Evolutionary conservation across 2,113 vertebrate genomes (phyloP), one percentile per base, ranked within the genome.

Genomic region (Chloropsis hardwickii): DNA sequence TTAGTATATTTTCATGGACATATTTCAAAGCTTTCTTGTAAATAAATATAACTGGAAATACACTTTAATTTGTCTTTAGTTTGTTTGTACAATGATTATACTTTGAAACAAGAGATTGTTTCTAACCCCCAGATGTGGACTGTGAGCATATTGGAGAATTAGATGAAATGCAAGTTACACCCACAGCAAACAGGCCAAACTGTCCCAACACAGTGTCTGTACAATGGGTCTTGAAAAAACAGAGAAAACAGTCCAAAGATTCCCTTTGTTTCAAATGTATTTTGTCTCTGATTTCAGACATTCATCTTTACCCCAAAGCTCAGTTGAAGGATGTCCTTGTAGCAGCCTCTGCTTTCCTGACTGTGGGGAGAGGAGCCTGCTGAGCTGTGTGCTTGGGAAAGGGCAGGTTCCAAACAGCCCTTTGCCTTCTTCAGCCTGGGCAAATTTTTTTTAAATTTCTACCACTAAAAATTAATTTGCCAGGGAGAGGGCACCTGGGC

Each of bases 61-160:
- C 47, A 35, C 25, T 92, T 92, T 33, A 40, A 58, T 79, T 85
- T 77, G 12, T n/a, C 76, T 93, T 88, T 66, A 74, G 70, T 96
- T 90, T 88, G 69, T 53, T 95, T 66, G 57, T 65, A 69, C 35
- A 79, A 47, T 50, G 45, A 79, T 37, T 47, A 6, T 31, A 15
- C 17, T 88, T 85, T 60, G 54, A 90, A 92, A 62, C 10, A 35
- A 70, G 37, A 80, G 47, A 60, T 44, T 64, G 48, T 81, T 90
- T 48, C 47, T 67, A 37, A n/a, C 3, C 12, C 17, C 10, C 37
- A 64, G 4, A 54, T 51, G 29, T 60, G 47, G 24, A 44, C 37
- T 69, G 37, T 35, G 29, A 95, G 21, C 8, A 8, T 66, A 35
- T 8, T 51, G 57, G 74, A 57, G 58, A 84, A 50, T 79, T 29